These are phyloP conservation scores for Xiphophorus maculatus DNA, from an alignment of 2,113 vertebrate species.

Conservation along the genomic window DNA sequence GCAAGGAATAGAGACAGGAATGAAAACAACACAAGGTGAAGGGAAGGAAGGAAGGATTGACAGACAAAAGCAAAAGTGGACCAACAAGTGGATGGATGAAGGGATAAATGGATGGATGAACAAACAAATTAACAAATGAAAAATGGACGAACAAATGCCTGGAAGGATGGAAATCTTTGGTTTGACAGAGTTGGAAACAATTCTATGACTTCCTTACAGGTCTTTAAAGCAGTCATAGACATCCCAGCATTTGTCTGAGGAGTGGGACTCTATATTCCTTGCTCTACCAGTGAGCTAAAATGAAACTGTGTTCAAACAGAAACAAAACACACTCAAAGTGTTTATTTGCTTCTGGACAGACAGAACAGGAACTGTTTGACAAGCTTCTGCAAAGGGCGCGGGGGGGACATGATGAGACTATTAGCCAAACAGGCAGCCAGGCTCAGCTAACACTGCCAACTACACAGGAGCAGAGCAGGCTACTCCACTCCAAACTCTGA, in stretches of 20 bases:
- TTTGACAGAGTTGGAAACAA: no score
- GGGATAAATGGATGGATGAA: no score
- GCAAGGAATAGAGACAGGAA: neutral
- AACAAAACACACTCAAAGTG: neutral
- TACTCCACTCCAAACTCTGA: constrained; percentile 56
- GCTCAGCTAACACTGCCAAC: constrained; percentile 39
- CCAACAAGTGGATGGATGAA: no score
- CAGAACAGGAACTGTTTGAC: constrained; percentile 32
- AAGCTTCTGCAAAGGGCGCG: constrained; percentile 35
- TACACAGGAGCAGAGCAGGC: constrained; percentile 32
- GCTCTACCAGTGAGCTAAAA: constrained; percentile 1
- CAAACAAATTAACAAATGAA: no score
- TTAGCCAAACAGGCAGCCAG: constrained; percentile 23
- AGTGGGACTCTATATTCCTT: neutral
- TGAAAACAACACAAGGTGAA: neutral
- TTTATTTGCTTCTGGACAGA: constrained; percentile 11
- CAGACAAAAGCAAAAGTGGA: no score
- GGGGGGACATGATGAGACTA: constrained; percentile 39
- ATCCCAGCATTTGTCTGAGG: no score
- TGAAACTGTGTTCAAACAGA: neutral
- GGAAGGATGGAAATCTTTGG: neutral
- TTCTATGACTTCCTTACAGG: no score
- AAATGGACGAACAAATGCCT: neutral
- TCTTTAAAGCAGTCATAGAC: no score
- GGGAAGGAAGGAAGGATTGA: no score